Evolutionary conservation across 2,113 vertebrate species (phyloP), one percentile per base, ranked within the genome.

Genomic region (Procavia capensis): DNA sequence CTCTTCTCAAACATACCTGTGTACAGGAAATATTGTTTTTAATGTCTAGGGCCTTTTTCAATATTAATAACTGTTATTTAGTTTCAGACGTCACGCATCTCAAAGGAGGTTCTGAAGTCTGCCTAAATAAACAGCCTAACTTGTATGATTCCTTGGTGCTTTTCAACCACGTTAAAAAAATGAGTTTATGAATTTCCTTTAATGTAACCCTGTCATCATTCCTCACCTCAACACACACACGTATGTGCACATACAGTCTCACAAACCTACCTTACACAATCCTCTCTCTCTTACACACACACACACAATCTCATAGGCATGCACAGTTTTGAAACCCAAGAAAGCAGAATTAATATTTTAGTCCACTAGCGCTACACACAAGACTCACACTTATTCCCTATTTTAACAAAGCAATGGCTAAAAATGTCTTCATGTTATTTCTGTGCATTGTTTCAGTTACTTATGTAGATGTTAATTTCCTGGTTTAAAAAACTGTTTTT

Each of bases 51-150:
- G 39, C 81, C 72, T 82, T 95, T 96, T 92, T 24, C 70, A 78
- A 39, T 82, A 74, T 81, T 88, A 92, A 54, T 63, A 94, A 87
- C 68, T 92, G n/a, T 87, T 97, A 85, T 85, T 92, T 94, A 93
- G 82, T 81, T 95, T 70, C 82, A 92, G 96, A 86, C 87, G 47
- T 86, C 45, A 87, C 72, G 79, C 57, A 43, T 34, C 75, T 96
- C 81, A 72, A 43, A 96, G 78, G 50, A 72, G 43, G 19, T 50
- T 81, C 61, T 94, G 57, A 81, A 72, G 54, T 80, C 87, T 92
- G 85, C 75, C 43, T 90, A 57, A 29, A 43, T 6, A 34, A 74
- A 84, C 24, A 90, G 39, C 1, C 27, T 61, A 61, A 41, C 43
- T 95, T 79, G 70, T 68, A 1, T 17, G 39, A 87, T 94, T 84